These are phyloP conservation scores for Drosophila lacteicornis DNA, from an alignment of 1,140 invertebrate genomes.

Conservation along the genomic window DNA sequence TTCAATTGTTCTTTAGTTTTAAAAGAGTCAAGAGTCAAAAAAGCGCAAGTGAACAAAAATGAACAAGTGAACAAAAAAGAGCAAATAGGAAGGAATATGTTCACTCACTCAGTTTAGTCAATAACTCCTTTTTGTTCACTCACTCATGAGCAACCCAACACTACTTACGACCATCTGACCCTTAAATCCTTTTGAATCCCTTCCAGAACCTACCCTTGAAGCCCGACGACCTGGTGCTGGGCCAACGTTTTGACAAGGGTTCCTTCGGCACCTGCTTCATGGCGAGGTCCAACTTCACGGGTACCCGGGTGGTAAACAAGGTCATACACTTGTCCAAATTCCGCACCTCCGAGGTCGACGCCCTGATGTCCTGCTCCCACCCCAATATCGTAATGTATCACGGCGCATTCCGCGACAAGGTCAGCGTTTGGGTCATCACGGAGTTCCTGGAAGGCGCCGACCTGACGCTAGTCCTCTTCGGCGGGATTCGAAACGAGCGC, in stretches of 20 bases:
- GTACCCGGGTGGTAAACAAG: conserved; percentile 87
- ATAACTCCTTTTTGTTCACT: too few species aligned
- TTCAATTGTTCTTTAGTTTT: too few species aligned
- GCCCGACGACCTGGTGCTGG: conserved; percentile 62
- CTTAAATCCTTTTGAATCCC: too few species aligned
- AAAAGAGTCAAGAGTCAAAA: too few species aligned
- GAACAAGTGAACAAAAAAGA: too few species aligned
- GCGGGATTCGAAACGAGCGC: conserved; percentile 90
- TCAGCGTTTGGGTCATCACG: conserved; percentile 93
- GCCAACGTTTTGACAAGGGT: conserved; percentile 39
- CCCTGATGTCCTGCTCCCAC: conserved; percentile 86
- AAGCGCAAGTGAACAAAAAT: too few species aligned
- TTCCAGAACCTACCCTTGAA: conserved; percentile 51
- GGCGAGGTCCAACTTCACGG: conserved; percentile 46
- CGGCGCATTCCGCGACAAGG: conserved; percentile 92
- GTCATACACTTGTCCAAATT: conserved; percentile 89
- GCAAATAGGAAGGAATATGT: too few species aligned
- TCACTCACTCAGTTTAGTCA: too few species aligned
- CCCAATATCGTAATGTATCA: conserved; percentile 94
- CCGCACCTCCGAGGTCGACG: conserved; percentile 72
- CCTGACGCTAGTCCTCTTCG: conserved; percentile 89
- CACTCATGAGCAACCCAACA: too few species aligned
- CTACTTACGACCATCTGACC: too few species aligned
- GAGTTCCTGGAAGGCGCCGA: conserved; percentile 95
- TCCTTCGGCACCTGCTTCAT: conserved; percentile 68